Base-by-base conservation (phyloP, 2,113 vertebrate species). In the Xenopus laevis region DNA sequence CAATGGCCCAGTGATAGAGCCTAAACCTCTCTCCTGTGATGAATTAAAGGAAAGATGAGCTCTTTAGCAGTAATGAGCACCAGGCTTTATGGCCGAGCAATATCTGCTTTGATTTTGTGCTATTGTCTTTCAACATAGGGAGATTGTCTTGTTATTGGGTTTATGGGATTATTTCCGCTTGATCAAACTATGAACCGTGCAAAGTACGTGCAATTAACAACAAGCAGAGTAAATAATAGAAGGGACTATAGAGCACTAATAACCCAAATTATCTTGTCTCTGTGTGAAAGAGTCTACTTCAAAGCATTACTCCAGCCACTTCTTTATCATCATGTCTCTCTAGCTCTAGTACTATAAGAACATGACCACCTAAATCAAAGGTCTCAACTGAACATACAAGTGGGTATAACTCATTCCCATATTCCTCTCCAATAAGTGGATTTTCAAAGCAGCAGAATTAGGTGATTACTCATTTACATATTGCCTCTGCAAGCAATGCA, bases 21-120 rank as follows among this genome's bases (percentile, higher is more conserved):
- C 18, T 60, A 60, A 60, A 60, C 15, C 58, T 55, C 58, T 60
- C 58, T 60, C 58, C 21, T 60, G 21, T 21, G 58, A 60, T 60
- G 15, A 23, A 21, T 60, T 60, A 60, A 60, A 27, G 58, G 9
- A 10, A 27, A 10, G 15, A 23, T 21, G 10, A 27, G 20, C 18
- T 60, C 58, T 60, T 21, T 60, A 60, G 11, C 58, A 60, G 58
- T 60, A 60, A 60, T 23, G 58, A 60, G 58, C 58, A 7, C 1
- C 21, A 18, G 17, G 58, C 18, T 60, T 60, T 60, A 60, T 11
- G 10, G 18, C 58, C 7, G 10, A 7, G n/a, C 58, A 23, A 18
- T 21, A 60, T 21, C 11, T 60, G 18, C 21, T 21, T 60, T 60
- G 58, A 16, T 11, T 60, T 60, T 60, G 58, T 23, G 58, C 58